phyloP scores from a whole-genome alignment of 2,888 invertebrate genomes.

The Dromius quadrimaculatus region DNA sequence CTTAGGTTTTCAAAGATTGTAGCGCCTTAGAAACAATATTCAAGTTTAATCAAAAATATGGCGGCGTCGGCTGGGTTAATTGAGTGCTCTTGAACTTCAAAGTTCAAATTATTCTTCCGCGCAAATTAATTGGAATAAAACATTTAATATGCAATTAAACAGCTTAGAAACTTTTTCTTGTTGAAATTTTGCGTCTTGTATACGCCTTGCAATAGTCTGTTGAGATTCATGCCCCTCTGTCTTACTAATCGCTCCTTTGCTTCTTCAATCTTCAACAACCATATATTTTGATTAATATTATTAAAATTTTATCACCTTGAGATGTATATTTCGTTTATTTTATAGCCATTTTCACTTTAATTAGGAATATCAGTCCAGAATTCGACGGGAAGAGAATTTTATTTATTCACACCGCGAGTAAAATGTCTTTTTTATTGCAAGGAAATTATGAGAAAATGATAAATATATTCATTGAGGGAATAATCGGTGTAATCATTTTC shows the following conservation, averaged over 20 bases:
- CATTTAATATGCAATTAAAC: constrained; percentile 47
- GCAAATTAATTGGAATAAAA: constrained; percentile 45
- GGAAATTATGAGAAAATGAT: too few relatives aligned
- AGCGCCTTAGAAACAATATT: constrained; percentile 17
- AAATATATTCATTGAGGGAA: too few relatives aligned
- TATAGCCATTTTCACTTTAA: too few relatives aligned
- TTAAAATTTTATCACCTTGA: constrained; percentile 20
- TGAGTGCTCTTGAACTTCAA: constrained; percentile 15
- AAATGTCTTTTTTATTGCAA: too few relatives aligned
- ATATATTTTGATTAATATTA: constrained; percentile 28
- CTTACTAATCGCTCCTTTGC: constrained; percentile 31
- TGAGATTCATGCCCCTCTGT: constrained; percentile 27
- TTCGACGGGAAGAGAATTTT: too few relatives aligned
- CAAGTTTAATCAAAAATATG: constrained; percentile 39
- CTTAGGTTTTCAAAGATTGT: not conserved
- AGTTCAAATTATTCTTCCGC: constrained; percentile 31
- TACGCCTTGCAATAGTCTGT: constrained; percentile 15
- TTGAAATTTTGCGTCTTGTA: constrained; percentile 19
- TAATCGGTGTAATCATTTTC: too few relatives aligned
- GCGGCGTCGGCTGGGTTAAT: constrained; percentile 14
- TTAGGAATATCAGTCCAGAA: too few relatives aligned
- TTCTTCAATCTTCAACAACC: constrained; percentile 20
- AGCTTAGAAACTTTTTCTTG: constrained; percentile 24
- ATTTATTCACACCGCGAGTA: too few relatives aligned
- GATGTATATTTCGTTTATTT: constrained; percentile 6